phyloP scores from a whole-genome alignment of 2,888 invertebrate genomes.

The Microplitis deprimator region DNA sequence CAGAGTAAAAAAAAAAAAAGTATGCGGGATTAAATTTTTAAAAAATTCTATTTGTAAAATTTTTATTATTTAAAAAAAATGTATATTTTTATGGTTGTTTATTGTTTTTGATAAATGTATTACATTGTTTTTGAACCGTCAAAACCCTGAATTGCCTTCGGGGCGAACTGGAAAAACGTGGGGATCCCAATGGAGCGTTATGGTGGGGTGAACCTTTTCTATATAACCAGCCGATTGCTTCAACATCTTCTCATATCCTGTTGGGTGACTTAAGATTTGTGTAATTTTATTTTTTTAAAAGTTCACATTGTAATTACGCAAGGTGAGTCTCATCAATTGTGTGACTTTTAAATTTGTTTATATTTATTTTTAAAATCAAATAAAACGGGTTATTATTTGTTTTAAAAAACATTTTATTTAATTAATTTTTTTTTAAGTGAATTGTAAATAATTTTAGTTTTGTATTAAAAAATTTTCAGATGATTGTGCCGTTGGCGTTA shows the following conservation, averaged over 20 bases:
- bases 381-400: not conserved
- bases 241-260: conserved; percentile 36
- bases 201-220: conserved; percentile 33
- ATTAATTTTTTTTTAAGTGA: not conserved
- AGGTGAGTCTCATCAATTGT: conserved; percentile 22
- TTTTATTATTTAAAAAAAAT: too few species aligned
- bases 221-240: conserved; percentile 39
- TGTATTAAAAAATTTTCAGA: conserved; percentile 72
- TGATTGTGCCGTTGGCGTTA: conserved; percentile 78
- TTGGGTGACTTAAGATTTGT: conserved; percentile 11
- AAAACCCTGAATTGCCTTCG: not conserved
- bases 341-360: not conserved
- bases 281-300: conserved; percentile 3
- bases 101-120: not conserved
- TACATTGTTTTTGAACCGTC: not conserved
- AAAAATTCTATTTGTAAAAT: too few species aligned
- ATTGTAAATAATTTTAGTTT: not conserved
- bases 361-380: conserved; percentile 26
- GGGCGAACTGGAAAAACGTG: conserved; percentile 22
- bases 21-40: not conserved
- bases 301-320: conserved; percentile 12
- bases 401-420: not conserved
- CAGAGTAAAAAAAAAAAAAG: not conserved
- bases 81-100: not conserved
- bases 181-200: conserved; percentile 2